Evolutionary conservation across 2,113 vertebrate species (phyloP).

Genomic region (Gobiocypris rarus): DNA sequence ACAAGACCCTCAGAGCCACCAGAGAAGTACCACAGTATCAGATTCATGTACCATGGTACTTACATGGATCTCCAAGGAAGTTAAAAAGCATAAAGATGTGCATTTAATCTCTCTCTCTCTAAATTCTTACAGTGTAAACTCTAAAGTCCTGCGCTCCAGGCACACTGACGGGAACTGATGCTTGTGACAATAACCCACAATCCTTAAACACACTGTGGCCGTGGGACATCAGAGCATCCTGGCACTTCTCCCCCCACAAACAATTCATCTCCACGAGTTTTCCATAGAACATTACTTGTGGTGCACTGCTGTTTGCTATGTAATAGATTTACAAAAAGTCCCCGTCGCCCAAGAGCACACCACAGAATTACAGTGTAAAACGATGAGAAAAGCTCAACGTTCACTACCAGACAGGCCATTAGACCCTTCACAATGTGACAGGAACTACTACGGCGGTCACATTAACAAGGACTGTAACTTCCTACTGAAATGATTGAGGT

Average conservation of each 20-base stretch:
- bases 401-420: not conserved
- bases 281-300: constrained; percentile 44
- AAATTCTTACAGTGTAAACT: not conserved
- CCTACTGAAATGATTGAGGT: constrained; percentile 12
- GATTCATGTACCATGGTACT: not conserved
- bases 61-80: not conserved
- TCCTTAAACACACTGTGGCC: constrained; percentile 19
- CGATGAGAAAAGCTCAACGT: not conserved
- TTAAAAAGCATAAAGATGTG: not conserved
- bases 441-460: not conserved
- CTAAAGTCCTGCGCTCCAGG: constrained; percentile 4
- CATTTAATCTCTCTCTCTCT: not conserved
- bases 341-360: constrained; percentile 21
- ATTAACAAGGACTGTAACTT: not conserved
- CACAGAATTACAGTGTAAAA: constrained; percentile 26
- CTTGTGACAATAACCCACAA: constrained; percentile 45
- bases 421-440: constrained; percentile 1
- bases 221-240: constrained; percentile 14
- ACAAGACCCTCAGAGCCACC: not conserved
- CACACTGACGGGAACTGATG: constrained; percentile 25
- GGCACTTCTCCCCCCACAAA: not conserved
- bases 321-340: constrained; percentile 40
- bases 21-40: not conserved
- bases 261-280: not conserved
- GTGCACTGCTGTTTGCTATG: constrained; percentile 40